phyloP scores from a whole-genome alignment of 2,797 vertebrate species.

The Phoxinus dragarum region DNA sequence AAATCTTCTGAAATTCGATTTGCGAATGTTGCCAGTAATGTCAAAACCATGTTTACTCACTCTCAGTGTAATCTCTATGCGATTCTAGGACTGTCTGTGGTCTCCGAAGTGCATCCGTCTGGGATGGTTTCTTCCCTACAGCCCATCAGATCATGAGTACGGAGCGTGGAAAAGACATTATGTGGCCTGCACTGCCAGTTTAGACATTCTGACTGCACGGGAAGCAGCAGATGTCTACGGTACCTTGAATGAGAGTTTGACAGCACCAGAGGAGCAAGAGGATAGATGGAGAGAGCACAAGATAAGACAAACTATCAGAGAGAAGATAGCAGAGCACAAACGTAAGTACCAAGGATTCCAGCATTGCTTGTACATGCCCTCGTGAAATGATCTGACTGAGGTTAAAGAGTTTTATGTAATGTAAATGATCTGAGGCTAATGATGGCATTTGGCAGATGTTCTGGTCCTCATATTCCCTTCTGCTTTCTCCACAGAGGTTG shows the following conservation, averaged over 20 bases:
- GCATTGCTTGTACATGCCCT: not conserved
- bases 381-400: not conserved
- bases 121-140: conserved; percentile 86
- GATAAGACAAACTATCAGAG: conserved; percentile 75
- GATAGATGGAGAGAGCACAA: conserved; percentile 77
- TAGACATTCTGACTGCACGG: conserved; percentile 78
- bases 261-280: conserved; percentile 71
- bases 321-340: conserved; percentile 75
- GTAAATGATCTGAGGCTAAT: not conserved
- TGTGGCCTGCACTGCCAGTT: conserved; percentile 73
- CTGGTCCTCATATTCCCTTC: not conserved
- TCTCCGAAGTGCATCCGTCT: conserved; percentile 75
- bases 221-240: conserved; percentile 75
- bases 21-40: not conserved
- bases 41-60: not conserved
- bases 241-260: conserved; percentile 71
- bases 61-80: not conserved
- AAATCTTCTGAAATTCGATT: not conserved
- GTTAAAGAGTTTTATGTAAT: not conserved
- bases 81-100: conserved; percentile 83
- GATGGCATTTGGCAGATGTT: not conserved
- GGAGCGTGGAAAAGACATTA: conserved; percentile 84
- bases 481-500: conserved; percentile 68
- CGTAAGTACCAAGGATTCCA: conserved; percentile 70
- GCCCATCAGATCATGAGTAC: conserved; percentile 73